These are phyloP conservation scores for Hyposoter dolosus DNA, from an alignment of 2,888 invertebrate species.

Conservation along the genomic window DNA sequence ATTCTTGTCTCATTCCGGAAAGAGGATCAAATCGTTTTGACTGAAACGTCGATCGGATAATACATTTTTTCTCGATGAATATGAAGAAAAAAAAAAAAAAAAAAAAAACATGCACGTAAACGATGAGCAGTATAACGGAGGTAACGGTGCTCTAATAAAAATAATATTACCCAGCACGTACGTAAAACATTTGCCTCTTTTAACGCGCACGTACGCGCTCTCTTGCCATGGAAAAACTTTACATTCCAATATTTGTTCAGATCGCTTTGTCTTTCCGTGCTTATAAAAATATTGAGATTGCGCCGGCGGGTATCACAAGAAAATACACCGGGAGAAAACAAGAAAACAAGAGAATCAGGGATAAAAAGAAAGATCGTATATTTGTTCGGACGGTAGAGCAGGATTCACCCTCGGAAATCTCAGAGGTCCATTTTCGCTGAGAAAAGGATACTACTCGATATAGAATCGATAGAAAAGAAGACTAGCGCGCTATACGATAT, in stretches of 20 bases:
- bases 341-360: not conserved
- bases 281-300: slow-evolving; percentile 45
- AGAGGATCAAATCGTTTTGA: not conserved
- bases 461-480: slow-evolving; percentile 1
- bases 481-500: not conserved
- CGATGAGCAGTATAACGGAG: not conserved
- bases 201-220: slow-evolving; percentile 26
- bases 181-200: slow-evolving; percentile 16
- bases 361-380: slow-evolving; percentile 20
- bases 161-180: slow-evolving; percentile 45
- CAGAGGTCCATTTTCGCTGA: slow-evolving; percentile 16
- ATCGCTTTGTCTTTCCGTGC: slow-evolving; percentile 39
- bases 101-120: not conserved
- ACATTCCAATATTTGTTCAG: slow-evolving; percentile 55
- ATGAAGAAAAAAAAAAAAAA: slow-evolving; percentile 4
- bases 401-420: slow-evolving; percentile 38
- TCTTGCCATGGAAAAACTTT: slow-evolving; percentile 31
- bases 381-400: slow-evolving; percentile 29
- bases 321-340: not conserved
- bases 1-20: not conserved
- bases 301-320: slow-evolving; percentile 35
- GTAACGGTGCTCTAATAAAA: slow-evolving; percentile 38
- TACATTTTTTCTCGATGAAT: not conserved
- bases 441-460: slow-evolving; percentile 40
- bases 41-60: not conserved